Percentiles rank a stretch among this genome's conserved stretches.
Evolutionary conservation across 2,113 vertebrate genomes (phyloP).

Genomic region (Orthonyx spaldingii): DNA sequence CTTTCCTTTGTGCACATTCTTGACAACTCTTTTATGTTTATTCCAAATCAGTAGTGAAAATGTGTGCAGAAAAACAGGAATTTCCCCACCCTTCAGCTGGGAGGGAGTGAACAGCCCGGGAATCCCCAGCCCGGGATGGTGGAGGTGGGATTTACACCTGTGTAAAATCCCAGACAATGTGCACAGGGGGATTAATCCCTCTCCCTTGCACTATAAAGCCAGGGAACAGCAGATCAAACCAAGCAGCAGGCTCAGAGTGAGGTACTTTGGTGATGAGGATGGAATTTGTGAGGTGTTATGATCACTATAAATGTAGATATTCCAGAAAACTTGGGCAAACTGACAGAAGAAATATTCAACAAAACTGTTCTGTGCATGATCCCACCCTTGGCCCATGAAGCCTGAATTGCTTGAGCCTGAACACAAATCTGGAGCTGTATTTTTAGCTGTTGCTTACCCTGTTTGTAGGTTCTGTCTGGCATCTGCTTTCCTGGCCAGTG

Average conservation of each 20-base stretch:
- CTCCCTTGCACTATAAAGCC: not conserved
- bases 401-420: not conserved
- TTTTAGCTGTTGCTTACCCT: not conserved
- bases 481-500: not conserved
- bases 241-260: not conserved
- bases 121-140: not conserved
- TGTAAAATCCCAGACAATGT: fast-evolving
- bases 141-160: not conserved
- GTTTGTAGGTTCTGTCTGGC: not conserved
- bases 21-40: not conserved
- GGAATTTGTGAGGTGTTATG: not conserved
- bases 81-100: not conserved
- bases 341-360: not conserved
- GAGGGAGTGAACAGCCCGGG: not conserved
- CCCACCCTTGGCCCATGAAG: not conserved
- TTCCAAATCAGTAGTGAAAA: not conserved
- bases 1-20: not conserved
- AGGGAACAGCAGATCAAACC: not conserved
- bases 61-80: not conserved
- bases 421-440: not conserved
- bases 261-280: not conserved
- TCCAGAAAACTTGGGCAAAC: not conserved
- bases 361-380: not conserved
- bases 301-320: not conserved
- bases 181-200: not conserved